Percentiles rank a stretch among this genome's conserved stretches.
phyloP scores from a whole-genome alignment of 2,797 vertebrate species.

The Rhinatrema bivittatum region DNA sequence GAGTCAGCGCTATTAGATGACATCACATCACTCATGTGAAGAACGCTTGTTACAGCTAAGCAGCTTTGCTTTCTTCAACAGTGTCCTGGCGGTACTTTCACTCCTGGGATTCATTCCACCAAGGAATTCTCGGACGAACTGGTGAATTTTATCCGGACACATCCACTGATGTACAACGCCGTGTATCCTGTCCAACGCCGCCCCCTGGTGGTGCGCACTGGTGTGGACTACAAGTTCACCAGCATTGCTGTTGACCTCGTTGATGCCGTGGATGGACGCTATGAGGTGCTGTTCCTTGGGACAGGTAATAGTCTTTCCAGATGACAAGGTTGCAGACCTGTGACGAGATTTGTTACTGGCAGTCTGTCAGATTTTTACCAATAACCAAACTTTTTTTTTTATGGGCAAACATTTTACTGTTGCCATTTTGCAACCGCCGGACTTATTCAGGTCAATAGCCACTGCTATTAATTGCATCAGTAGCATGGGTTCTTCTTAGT shows the following conservation, averaged over 20 bases:
- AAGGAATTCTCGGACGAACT: constrained; percentile 75
- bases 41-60: no score
- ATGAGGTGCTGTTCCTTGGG: constrained; percentile 76
- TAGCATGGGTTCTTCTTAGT: no score
- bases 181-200: constrained; percentile 72
- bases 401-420: no score
- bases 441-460: no score
- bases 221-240: constrained; percentile 73
- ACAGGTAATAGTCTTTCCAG: constrained; percentile 56
- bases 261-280: constrained; percentile 73
- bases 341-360: no score
- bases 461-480: no score
- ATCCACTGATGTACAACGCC: constrained; percentile 73
- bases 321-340: no score
- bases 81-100: constrained; percentile 79
- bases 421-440: no score
- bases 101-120: constrained; percentile 66
- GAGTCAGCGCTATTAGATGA: no score
- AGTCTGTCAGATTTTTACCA: no score
- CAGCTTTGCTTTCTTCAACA: constrained; percentile 32
- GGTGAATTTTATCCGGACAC: constrained; percentile 69
- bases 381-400: no score
- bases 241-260: constrained; percentile 73
- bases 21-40: no score
- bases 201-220: constrained; percentile 72